Conservation (phyloP, 1,140 invertebrate species). For the Ips nitidus region DNA sequence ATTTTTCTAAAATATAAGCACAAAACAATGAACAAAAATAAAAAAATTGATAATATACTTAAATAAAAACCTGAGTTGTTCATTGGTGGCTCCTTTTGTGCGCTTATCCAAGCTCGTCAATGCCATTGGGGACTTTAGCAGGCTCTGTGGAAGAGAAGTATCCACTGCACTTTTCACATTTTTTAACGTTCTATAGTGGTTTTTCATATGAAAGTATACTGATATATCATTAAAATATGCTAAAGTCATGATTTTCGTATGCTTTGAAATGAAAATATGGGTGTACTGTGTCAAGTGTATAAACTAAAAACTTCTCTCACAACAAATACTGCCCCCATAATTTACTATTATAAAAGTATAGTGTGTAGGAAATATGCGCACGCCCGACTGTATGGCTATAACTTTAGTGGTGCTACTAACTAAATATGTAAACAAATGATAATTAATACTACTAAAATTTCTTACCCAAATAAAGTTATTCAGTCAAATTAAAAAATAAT, state of each 20-base stretch:
- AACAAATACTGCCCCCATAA: too few species aligned
- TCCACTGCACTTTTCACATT: slow-evolving; percentile 42
- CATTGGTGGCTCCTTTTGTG: slow-evolving; percentile 16
- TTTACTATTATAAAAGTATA: too few species aligned
- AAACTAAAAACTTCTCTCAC: too few species aligned
- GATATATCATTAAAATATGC: slow-evolving; percentile 37
- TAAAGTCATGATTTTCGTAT: slow-evolving; percentile 16
- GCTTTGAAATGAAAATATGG: slow-evolving; percentile 9
- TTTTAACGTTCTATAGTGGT: slow-evolving; percentile 42
- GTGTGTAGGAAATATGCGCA: too few species aligned
- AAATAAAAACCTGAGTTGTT: slow-evolving; percentile 11
- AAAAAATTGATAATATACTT: neutral
- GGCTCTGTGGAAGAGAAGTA: slow-evolving; percentile 40
- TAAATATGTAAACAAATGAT: too few species aligned
- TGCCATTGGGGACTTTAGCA: slow-evolving; percentile 30
- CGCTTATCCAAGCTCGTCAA: slow-evolving; percentile 16
- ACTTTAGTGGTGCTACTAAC: too few species aligned
- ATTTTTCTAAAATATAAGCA: slow-evolving; percentile 1
- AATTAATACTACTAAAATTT: too few species aligned
- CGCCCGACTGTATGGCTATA: too few species aligned
- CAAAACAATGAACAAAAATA: too few species aligned
- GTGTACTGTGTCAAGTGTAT: too few species aligned
- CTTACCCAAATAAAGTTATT: too few species aligned
- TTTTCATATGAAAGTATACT: slow-evolving; percentile 43
- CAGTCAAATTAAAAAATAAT: too few species aligned